Conservation (phyloP, 2,797 vertebrate genomes). For the Sebastes matsubarae region DNA sequence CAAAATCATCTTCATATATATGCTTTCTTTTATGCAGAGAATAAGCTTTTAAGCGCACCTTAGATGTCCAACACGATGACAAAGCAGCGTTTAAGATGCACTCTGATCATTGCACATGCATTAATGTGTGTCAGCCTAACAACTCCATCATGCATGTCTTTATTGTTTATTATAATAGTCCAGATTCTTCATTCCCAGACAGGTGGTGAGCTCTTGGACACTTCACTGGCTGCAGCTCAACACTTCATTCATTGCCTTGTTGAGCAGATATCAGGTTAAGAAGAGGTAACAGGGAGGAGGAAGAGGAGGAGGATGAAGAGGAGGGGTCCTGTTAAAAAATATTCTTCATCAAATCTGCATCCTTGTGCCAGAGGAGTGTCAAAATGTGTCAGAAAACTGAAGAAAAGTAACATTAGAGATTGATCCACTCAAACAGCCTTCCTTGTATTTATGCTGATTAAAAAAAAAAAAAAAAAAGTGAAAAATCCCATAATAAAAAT, state of each 20-base stretch:
- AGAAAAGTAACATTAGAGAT: constrained; percentile 26
- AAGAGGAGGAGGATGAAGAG: neutral
- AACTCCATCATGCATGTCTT: constrained; percentile 56
- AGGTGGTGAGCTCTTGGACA: constrained; percentile 44
- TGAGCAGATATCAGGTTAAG: constrained; percentile 21
- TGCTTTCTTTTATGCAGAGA: constrained; percentile 6
- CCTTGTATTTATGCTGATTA: neutral
- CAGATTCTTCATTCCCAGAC: constrained; percentile 41
- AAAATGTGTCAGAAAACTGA: constrained; percentile 42
- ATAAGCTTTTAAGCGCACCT: constrained; percentile 49
- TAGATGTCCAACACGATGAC: constrained; percentile 56
- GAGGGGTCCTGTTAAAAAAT: constrained; percentile 34
- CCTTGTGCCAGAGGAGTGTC: constrained; percentile 51
- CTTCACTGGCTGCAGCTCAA: constrained; percentile 44
- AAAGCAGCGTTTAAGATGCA: constrained; percentile 54
- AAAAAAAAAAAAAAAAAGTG: neutral
- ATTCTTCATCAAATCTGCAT: constrained; percentile 69
- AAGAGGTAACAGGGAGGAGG: neutral
- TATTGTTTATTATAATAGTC: constrained; percentile 22
- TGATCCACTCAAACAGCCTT: constrained; percentile 13
- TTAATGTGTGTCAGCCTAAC: constrained; percentile 35
- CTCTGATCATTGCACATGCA: constrained; percentile 53
- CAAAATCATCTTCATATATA: constrained; percentile 86
- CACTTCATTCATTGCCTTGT: constrained; percentile 51
- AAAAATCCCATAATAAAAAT: neutral